phyloP scores from a whole-genome alignment of 2,888 invertebrate genomes.

The Coronaproctus castanopsis region DNA sequence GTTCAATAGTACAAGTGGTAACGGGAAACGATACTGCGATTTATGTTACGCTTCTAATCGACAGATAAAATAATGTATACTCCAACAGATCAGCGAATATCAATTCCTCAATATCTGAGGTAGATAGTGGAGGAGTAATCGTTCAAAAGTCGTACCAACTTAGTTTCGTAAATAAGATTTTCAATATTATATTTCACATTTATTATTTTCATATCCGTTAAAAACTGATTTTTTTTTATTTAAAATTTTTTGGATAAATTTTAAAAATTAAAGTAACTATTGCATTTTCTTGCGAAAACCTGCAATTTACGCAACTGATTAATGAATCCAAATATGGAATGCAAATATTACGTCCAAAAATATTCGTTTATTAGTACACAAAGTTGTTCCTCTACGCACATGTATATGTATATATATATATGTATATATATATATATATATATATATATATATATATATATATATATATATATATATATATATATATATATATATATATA shows the following conservation, averaged over 20 bases:
- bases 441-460: too few relatives aligned
- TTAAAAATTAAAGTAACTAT: background rate
- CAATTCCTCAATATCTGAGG: background rate
- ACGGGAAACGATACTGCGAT: background rate
- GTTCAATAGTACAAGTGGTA: background rate
- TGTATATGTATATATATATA: too few relatives aligned
- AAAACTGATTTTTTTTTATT: background rate
- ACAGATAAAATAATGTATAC: background rate
- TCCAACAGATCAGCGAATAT: background rate
- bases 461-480: too few relatives aligned
- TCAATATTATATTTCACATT: background rate
- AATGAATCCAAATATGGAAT: background rate
- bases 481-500: too few relatives aligned
- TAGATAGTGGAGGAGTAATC: background rate
- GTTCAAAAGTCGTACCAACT: background rate
- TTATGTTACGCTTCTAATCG: background rate
- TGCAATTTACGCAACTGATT: background rate
- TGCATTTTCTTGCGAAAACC: background rate
- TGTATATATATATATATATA: too few relatives aligned
- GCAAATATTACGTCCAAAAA: too few relatives aligned
- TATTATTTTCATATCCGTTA: background rate
- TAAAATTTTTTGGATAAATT: background rate
- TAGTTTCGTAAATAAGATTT: background rate
- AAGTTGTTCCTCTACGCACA: too few relatives aligned
- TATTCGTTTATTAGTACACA: too few relatives aligned